Percentiles rank a stretch among this genome's conserved stretches.
Evolutionary conservation across 1,140 invertebrate species (phyloP).

Genomic region (Eueides isabella): DNA sequence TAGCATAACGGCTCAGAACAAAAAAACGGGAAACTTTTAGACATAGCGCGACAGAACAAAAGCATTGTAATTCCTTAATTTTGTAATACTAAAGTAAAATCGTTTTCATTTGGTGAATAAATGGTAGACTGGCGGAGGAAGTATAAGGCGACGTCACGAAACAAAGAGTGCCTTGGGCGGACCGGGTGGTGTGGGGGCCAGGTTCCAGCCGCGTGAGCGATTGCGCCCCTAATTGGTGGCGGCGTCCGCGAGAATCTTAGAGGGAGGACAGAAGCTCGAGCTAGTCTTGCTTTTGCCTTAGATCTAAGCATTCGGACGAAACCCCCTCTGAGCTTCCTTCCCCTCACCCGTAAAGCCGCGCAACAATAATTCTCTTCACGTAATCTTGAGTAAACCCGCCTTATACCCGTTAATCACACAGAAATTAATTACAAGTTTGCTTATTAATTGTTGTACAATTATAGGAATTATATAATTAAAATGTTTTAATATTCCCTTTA

Average conservation of each 20-base stretch:
- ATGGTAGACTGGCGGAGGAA: slow-evolving; percentile 47
- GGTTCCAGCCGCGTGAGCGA: slow-evolving; percentile 78
- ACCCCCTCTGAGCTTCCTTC: slow-evolving; percentile 40
- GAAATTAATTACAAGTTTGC: slow-evolving; percentile 81
- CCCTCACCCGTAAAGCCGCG: slow-evolving; percentile 53
- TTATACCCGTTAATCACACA: slow-evolving; percentile 79
- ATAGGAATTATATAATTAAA: slow-evolving; percentile 64
- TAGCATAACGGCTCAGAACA: no score
- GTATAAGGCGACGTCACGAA: slow-evolving; percentile 60
- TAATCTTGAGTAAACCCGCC: slow-evolving; percentile 79
- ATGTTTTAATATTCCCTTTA: slow-evolving; percentile 21
- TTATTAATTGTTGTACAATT: slow-evolving; percentile 80
- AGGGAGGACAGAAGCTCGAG: slow-evolving; percentile 74
- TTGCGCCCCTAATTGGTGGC: slow-evolving; percentile 82
- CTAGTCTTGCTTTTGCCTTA: slow-evolving; percentile 62
- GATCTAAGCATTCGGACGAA: slow-evolving; percentile 44
- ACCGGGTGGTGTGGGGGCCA: slow-evolving; percentile 46
- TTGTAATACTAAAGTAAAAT: slow-evolving; percentile 57
- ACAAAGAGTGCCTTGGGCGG: slow-evolving; percentile 63
- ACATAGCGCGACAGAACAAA: no score
- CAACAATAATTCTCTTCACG: slow-evolving; percentile 76
- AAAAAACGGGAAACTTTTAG: no score
- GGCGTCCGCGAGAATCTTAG: slow-evolving; percentile 82
- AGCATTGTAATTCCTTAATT: slow-evolving; percentile 27
- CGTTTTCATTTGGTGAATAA: slow-evolving; percentile 73